Percentiles rank a stretch among this genome's conserved stretches.
These are phyloP conservation scores for Diarsia dahlii DNA, from an alignment of 2,888 invertebrate genomes.

Conservation along the genomic window DNA sequence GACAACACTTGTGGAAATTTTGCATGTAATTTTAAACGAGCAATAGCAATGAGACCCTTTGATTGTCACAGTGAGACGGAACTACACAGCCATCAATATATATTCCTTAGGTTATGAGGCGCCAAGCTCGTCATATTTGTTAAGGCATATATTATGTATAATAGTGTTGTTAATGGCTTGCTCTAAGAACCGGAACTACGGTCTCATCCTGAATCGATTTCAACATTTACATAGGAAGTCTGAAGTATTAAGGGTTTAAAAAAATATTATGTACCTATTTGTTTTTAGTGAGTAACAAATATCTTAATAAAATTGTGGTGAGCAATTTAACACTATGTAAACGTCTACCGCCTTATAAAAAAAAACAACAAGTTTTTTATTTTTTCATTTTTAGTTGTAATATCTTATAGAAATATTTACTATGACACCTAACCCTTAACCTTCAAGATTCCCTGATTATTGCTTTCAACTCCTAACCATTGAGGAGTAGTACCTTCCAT, in stretches of 20 bases:
- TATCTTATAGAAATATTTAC: no score
- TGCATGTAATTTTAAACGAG: constrained; percentile 21
- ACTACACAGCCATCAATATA: constrained; percentile 25
- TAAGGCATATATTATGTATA: neutral
- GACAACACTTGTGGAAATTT: constrained; percentile 36
- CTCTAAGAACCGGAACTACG: neutral
- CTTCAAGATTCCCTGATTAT: no score
- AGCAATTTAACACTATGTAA: neutral
- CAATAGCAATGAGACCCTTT: constrained; percentile 10
- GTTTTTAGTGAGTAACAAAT: neutral
- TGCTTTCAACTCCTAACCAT: no score
- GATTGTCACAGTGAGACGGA: constrained; percentile 11
- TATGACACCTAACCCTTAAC: no score
- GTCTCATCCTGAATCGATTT: neutral
- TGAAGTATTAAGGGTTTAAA: neutral
- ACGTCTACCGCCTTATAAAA: no score
- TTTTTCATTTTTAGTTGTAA: no score
- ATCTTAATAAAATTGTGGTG: neutral
- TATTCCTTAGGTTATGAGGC: constrained; percentile 28
- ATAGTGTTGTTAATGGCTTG: neutral
- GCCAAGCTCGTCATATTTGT: constrained; percentile 32
- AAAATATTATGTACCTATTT: neutral
- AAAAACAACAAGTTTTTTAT: no score
- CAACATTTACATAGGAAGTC: neutral
- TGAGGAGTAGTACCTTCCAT: no score